These are phyloP conservation scores for Cremastinae sp. DNA, from an alignment of 2,888 invertebrate genomes.

Conservation along the genomic window DNA sequence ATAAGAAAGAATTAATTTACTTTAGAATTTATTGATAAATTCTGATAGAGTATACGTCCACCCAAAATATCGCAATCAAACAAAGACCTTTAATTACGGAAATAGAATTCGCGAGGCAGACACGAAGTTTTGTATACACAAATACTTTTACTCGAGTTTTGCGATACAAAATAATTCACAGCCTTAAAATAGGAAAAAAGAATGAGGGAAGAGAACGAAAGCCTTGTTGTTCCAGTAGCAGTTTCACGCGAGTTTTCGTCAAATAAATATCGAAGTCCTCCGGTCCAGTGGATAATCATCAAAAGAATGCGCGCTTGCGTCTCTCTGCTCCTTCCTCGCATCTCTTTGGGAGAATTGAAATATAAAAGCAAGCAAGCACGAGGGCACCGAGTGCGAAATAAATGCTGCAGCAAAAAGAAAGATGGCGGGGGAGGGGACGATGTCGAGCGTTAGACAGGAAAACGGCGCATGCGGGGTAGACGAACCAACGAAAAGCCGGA, in stretches of 20 bases:
- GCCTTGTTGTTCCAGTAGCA: too few species aligned
- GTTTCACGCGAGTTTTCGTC: constrained; percentile 49
- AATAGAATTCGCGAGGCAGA: too few species aligned
- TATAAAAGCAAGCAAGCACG: constrained; percentile 39
- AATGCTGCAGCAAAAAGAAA: constrained; percentile 20
- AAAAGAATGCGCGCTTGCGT: constrained; percentile 48
- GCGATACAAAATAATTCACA: neutral
- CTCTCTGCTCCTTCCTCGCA: constrained; percentile 13
- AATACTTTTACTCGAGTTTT: too few species aligned
- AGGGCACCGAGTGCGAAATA: constrained; percentile 11
- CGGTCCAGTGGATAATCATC: constrained; percentile 60
- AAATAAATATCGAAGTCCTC: constrained; percentile 59
- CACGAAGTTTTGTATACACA: too few species aligned
- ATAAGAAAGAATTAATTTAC: too few species aligned
- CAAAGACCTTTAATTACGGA: too few species aligned
- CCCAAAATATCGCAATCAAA: too few species aligned
- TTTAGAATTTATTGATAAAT: too few species aligned
- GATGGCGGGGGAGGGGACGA: constrained; percentile 23
- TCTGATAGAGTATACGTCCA: too few species aligned
- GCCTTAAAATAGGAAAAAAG: too few species aligned
- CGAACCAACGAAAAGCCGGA: constrained; percentile 46
- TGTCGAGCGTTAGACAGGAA: neutral
- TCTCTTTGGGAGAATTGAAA: constrained; percentile 48
- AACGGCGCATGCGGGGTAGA: constrained; percentile 58
- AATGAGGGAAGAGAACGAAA: too few species aligned